Percentiles rank a stretch among this genome's conserved stretches.
Evolutionary conservation across 2,888 invertebrate genomes (phyloP).

Genomic region (Mimas tiliae): DNA sequence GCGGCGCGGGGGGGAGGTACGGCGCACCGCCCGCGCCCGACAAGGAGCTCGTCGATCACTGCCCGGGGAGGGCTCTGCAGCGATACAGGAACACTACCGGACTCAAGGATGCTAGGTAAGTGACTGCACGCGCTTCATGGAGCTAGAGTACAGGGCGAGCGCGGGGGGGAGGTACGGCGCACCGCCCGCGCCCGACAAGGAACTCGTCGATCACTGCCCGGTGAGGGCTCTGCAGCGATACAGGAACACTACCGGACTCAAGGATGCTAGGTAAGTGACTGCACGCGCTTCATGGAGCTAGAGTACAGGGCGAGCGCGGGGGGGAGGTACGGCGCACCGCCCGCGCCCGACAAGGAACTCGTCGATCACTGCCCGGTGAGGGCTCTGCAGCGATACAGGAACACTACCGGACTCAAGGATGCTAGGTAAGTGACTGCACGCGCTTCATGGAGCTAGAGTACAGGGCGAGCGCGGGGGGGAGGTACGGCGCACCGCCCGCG

Average conservation of each 20-base stretch:
- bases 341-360: slow-evolving; percentile 52
- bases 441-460: slow-evolving; percentile 76
- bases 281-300: slow-evolving; percentile 74
- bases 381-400: slow-evolving; percentile 84
- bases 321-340: slow-evolving; percentile 65
- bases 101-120: slow-evolving; percentile 84
- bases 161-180: slow-evolving; percentile 65
- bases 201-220: slow-evolving; percentile 70
- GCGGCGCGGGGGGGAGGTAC: slow-evolving; percentile 66
- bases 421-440: slow-evolving; percentile 83
- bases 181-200: slow-evolving; percentile 58
- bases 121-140: slow-evolving; percentile 70
- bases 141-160: slow-evolving; percentile 57
- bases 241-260: slow-evolving; percentile 71
- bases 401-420: slow-evolving; percentile 69
- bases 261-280: slow-evolving; percentile 86
- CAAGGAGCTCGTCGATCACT: slow-evolving; percentile 58
- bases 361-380: slow-evolving; percentile 75
- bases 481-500: slow-evolving; percentile 65
- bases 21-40: slow-evolving; percentile 64
- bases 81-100: slow-evolving; percentile 83
- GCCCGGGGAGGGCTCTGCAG: slow-evolving; percentile 80
- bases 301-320: slow-evolving; percentile 58
- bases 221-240: slow-evolving; percentile 84
- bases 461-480: slow-evolving; percentile 59